These are phyloP conservation scores for Drosophila pectinifera DNA, from an alignment of 1,140 invertebrate species.

Conservation along the genomic window DNA sequence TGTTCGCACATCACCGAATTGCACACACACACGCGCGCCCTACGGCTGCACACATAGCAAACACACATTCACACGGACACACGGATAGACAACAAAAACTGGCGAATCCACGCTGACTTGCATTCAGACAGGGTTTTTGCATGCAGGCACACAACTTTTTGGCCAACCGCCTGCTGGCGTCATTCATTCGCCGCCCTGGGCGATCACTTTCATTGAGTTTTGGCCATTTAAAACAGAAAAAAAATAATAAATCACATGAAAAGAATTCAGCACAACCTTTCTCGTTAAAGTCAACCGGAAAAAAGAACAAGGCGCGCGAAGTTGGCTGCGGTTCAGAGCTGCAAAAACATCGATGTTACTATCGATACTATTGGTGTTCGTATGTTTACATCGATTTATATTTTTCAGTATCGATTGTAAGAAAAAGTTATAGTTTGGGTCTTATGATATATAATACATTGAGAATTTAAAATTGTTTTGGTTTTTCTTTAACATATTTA, in stretches of 20 bases:
- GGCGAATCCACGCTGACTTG: conserved; percentile 14
- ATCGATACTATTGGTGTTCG: no score
- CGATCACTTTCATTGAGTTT: conserved; percentile 48
- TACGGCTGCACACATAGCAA: conserved; percentile 11
- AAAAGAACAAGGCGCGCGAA: conserved; percentile 81
- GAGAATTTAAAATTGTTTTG: no score
- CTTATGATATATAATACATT: no score
- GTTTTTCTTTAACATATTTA: no score
- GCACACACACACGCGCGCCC: conserved; percentile 2
- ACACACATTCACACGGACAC: conserved; percentile 29
- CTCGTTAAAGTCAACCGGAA: conserved; percentile 85
- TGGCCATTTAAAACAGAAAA: conserved; percentile 36
- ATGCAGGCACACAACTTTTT: not conserved
- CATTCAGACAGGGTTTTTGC: not conserved
- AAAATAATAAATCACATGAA: conserved; percentile 55
- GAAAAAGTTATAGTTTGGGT: no score
- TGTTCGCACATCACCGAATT: conserved; percentile 41
- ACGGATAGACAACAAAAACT: conserved; percentile 62
- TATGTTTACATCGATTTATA: no score
- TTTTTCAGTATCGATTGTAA: no score
- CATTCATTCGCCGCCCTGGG: conserved; percentile 13
- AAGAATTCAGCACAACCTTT: conserved; percentile 77
- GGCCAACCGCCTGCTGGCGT: conserved; percentile 1
- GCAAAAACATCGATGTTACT: no score
- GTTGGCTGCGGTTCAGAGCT: conserved; percentile 70